These are phyloP conservation scores for Epinephelus moara DNA, from an alignment of 2,113 vertebrate genomes.

Conservation along the genomic window DNA sequence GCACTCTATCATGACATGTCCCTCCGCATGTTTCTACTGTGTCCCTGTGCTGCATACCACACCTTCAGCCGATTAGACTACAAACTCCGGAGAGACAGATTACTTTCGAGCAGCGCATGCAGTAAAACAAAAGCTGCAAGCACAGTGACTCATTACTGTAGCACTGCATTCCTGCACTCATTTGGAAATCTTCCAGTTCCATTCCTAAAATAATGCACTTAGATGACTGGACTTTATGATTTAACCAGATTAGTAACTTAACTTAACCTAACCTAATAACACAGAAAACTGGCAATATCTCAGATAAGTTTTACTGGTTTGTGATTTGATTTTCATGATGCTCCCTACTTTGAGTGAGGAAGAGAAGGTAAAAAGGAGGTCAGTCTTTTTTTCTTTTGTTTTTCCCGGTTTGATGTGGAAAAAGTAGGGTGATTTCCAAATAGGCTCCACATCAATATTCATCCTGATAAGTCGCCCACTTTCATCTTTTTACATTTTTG, in stretches of 20 bases:
- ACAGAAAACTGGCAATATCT: slow-evolving; percentile 3
- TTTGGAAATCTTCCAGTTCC: background rate
- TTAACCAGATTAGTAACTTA: background rate
- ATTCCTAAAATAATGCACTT: slow-evolving; percentile 5
- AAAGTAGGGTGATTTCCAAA: slow-evolving; percentile 65
- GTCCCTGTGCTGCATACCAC: background rate
- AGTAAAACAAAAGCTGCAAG: slow-evolving; percentile 15
- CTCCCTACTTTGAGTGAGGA: background rate
- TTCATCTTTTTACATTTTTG: slow-evolving; percentile 65
- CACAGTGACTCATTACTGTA: background rate
- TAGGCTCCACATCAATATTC: slow-evolving; percentile 67
- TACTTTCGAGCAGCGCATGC: background rate
- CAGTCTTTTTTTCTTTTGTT: slow-evolving; percentile 49
- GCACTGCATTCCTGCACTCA: background rate
- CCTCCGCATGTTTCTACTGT: background rate
- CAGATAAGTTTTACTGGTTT: slow-evolving; percentile 4
- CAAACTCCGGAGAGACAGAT: background rate
- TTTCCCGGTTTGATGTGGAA: slow-evolving; percentile 40
- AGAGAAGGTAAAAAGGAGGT: slow-evolving; percentile 58
- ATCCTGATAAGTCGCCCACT: slow-evolving; percentile 56
- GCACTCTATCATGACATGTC: background rate
- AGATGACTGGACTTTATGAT: background rate
- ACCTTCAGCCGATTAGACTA: background rate
- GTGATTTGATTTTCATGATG: background rate
- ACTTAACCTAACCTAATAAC: background rate